Base-by-base conservation (phyloP, 1,140 invertebrate species). In the Temnothorax curvispinosus region DNA sequence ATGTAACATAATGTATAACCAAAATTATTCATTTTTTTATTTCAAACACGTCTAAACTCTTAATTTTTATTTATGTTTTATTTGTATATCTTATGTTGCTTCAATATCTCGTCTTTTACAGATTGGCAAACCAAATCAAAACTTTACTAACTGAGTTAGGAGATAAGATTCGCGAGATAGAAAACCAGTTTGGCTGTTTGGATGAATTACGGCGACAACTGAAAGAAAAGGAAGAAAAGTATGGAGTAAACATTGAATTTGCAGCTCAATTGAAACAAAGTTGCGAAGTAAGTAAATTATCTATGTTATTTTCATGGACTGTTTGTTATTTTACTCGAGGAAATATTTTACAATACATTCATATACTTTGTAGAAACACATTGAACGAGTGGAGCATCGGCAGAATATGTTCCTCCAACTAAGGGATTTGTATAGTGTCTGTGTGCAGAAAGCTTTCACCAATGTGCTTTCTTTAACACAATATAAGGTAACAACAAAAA, bases 391-490 rank as follows among this genome's bases (percentile, higher is more conserved):
- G 0, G 60, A 87, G 11, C 78, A 93, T 9, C 94, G 96, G 32
- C 92, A 95, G 65, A 88, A 94, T n/a, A 91, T 94, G 21, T 96
- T 94, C 50, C 62, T 91, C 2, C 54, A 93, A 7, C 90, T 96
- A 85, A 95, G 96, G 87, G 92, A 93, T 7, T 71, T 90, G 18
- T 96, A 96, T 35, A 94, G 94, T 11, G 82, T 92, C 9, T 92
- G 94, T 27, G 95, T 96, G 18, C 94, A 96, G 89, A 89, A 92
- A 27, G 94, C 94, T 18, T 96, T 96, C 88, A 91, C 94, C 72
- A 94, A 93, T 3, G 94, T 96, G 58, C 91, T 96, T 0, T 89
- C 88, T 11, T 84, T 96, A 6, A 92, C 96, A 88, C 94, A 95
- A 11, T 96, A 96, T 87, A 95, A 95, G 85, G 96, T 96, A 47